Evolutionary conservation across 1,140 invertebrate species (phyloP), one percentile per base, ranked within the genome.

Genomic region (Xylocopa sonorina): DNA sequence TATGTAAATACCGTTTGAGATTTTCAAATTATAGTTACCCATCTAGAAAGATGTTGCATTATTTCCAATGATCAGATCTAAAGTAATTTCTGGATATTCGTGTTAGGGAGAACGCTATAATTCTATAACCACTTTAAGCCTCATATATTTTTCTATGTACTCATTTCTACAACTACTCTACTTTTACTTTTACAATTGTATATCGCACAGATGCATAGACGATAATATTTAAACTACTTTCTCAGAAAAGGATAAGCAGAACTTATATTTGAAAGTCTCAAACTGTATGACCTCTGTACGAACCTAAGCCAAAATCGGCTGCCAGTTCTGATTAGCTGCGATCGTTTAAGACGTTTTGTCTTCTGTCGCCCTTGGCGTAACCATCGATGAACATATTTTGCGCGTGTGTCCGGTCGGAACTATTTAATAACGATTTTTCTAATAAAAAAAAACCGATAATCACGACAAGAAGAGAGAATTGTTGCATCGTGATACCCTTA

Each of bases 341-440:
- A 50, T 6, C 34, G 16, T 50, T 64, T 64, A 43, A 53, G 24
- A 16, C n/a, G 16, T 62, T 50, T 73, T 21, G 29, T 50, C 67
- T 4, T 9, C 32, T 27, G 6, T 27, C 29, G 6, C 21, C 34
- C 12, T 27, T 18, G 62, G 24, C 38, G 18, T 21, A n/a, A 32
- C 9, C 29, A 48, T 18, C 63, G 29, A 29, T 48, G 53, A 60
- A 41, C 53, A 27, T 50, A 46, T 71, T 69, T 69, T 41, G 66
- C 43, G 53, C 24, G 41, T 69, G 55, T 71, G 75, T 62, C 55
- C 67, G 55, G 34, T 50, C 24, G 21, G 66, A 62, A 41, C 24
- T 71, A 78, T 78, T 78, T 78, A 78, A 69, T 78, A 78, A 78
- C 43, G n/a, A 21, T 71, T 78, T 78, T 78, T 78, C 75, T 78